Evolutionary conservation across 2,113 vertebrate genomes (phyloP).

Genomic region (Pygoscelis adeliae): DNA sequence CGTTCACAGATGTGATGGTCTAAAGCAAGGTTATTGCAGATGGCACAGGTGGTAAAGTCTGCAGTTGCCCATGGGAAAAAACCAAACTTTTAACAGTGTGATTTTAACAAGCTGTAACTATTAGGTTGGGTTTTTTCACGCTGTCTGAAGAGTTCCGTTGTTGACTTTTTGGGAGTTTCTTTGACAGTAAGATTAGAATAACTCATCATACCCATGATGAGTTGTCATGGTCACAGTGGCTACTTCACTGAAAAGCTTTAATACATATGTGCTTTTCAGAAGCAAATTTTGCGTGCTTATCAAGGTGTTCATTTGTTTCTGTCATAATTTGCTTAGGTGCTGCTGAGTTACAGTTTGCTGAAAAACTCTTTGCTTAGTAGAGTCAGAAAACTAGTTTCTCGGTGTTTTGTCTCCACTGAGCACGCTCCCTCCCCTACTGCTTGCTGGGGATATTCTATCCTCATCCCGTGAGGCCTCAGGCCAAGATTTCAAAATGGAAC

Average conservation of each 20-base stretch:
- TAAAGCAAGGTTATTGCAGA: background rate
- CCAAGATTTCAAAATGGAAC: background rate
- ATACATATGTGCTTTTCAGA: background rate
- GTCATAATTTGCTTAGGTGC: background rate
- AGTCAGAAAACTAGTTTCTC: background rate
- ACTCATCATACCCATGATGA: background rate
- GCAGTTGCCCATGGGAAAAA: background rate
- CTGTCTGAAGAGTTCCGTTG: background rate
- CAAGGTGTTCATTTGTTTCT: background rate
- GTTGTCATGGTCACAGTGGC: background rate
- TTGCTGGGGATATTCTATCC: background rate
- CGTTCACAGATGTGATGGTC: background rate
- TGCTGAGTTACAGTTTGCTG: background rate
- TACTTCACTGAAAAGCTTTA: background rate
- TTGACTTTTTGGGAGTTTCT: background rate
- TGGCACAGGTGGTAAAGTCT: background rate
- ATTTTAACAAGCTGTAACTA: background rate
- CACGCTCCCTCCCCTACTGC: background rate
- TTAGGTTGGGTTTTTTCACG: fast-evolving
- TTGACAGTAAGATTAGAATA: constrained; percentile 17
- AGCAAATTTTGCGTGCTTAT: constrained; percentile 6
- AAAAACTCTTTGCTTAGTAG: background rate
- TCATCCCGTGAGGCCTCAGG: background rate
- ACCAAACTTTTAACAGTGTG: background rate
- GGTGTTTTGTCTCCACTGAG: background rate